Evolutionary conservation across 1,140 invertebrate genomes (phyloP), one percentile per base, ranked within the genome.

Genomic region (Macrobrachium rosenbergii): DNA sequence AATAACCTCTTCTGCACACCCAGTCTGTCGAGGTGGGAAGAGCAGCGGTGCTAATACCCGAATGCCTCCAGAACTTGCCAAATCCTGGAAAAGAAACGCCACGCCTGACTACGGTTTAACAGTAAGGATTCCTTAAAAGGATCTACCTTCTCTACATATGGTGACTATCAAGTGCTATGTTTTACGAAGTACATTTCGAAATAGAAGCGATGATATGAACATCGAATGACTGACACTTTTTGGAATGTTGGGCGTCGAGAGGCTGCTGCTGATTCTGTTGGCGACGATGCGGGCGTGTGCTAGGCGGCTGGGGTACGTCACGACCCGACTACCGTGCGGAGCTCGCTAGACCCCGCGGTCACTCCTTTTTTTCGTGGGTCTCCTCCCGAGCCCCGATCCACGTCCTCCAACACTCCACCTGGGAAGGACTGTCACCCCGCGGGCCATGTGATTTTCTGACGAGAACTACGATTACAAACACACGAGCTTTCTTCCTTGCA

Each of bases 271-370:
- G 77, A n/a, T 21, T 62, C 16, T 21, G 79, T 82, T 21, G 62
- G 79, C 62, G 43, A 43, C 58, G 63, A 64, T 82, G 79, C 79
- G 79, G 79, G 62, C 79, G 79, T 82, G 79, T 69, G 79, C 62
- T 19, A 14, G 79, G 79, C 21, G 79, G 63, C 63, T 19, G 79
- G 63, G 21, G 8, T n/a, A 19, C 17, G 79, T 82, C 79, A 82
- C 79, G 79, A 82, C 79, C 37, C 63, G 64, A 72, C 79, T 82
- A 82, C 79, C 28, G 79, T 82, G 79, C 19, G 63, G 79, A 17
- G 62, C 28, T 43, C 79, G 43, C 79, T 45, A 69, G 28, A 21
- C 62, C 79, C 79, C 37, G 58, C n/a, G 79, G 79, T 45, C 28
- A n/a, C 19, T 19, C 11, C 8, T 19, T 69, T 82, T 82, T 82